Percentiles rank a stretch among this genome's conserved stretches.
These are phyloP conservation scores for Siphlonurus alternatus DNA, from an alignment of 2,888 invertebrate species.

Conservation along the genomic window DNA sequence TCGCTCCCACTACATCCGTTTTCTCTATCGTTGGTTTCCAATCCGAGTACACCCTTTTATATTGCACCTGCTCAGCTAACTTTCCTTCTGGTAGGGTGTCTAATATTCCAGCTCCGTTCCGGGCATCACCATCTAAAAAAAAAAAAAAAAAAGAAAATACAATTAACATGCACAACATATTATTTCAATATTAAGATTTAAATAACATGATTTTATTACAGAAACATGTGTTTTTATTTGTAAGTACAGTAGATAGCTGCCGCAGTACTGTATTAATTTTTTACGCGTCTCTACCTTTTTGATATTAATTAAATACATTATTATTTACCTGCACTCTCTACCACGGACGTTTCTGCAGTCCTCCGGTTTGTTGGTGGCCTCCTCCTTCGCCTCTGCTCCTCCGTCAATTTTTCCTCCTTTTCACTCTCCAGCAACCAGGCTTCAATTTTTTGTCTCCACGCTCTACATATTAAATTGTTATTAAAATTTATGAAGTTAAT, in stretches of 20 bases:
- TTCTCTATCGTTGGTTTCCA: constrained; percentile 72
- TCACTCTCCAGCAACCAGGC: constrained; percentile 81
- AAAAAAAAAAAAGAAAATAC: too few species aligned
- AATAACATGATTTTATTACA: too few species aligned
- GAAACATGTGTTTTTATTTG: too few species aligned
- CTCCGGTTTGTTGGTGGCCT: constrained; percentile 6
- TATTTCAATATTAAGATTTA: not conserved
- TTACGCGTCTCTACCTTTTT: too few species aligned
- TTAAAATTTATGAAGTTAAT: not conserved
- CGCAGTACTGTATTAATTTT: too few species aligned
- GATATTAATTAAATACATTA: too few species aligned
- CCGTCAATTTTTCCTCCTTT: constrained; percentile 55
- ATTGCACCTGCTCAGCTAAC: constrained; percentile 29
- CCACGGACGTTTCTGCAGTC: constrained; percentile 8
- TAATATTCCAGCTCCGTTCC: constrained; percentile 29
- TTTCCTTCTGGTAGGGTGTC: constrained; percentile 61
- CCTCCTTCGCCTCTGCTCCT: constrained; percentile 27
- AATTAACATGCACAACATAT: constrained; percentile 1
- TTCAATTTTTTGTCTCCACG: constrained; percentile 81
- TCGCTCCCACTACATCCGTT: constrained; percentile 64
- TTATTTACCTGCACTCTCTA: constrained; percentile 15
- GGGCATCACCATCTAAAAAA: constrained; percentile 6
- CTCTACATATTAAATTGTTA: constrained; percentile 33
- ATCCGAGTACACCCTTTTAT: constrained; percentile 50
- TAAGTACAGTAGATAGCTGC: too few species aligned